Conservation (phyloP, 1,140 invertebrate genomes). For the Drosophila malerkotliana region DNA sequence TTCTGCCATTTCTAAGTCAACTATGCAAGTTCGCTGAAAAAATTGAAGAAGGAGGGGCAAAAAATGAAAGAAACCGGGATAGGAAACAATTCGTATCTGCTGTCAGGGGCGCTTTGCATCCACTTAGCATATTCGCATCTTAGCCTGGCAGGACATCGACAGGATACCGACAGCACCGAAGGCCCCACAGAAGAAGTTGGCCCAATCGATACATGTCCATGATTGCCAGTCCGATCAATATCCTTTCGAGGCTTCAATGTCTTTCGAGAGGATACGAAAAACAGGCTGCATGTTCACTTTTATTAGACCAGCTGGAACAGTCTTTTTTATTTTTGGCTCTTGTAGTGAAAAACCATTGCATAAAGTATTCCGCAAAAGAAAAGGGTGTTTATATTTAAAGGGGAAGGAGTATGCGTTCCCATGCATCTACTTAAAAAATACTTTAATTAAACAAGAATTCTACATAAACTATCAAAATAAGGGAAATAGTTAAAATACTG, state of each 20-base stretch:
- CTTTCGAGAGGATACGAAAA: background rate
- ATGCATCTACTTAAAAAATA: too few species aligned
- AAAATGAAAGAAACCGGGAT: background rate
- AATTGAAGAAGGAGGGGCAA: background rate
- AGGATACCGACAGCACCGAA: background rate
- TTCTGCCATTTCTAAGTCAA: conserved; percentile 1
- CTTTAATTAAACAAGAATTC: too few species aligned
- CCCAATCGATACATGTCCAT: background rate
- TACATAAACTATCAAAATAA: too few species aligned
- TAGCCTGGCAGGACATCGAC: background rate
- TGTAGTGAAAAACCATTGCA: too few species aligned
- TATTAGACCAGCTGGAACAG: too few species aligned
- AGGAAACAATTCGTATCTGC: conserved; percentile 37
- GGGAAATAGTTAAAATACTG: too few species aligned
- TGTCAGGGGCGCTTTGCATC: conserved; percentile 45
- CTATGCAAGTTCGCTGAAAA: conserved; percentile 1
- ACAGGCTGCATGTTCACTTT: too few species aligned
- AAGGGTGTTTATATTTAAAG: too few species aligned
- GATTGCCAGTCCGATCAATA: background rate
- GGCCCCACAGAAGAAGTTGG: background rate
- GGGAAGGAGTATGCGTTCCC: too few species aligned
- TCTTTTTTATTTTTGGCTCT: too few species aligned
- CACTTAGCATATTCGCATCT: conserved; percentile 35
- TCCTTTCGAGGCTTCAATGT: background rate
- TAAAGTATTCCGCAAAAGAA: too few species aligned